Conservation (phyloP, 2,888 invertebrate genomes). For the Smittia sp. region DNA sequence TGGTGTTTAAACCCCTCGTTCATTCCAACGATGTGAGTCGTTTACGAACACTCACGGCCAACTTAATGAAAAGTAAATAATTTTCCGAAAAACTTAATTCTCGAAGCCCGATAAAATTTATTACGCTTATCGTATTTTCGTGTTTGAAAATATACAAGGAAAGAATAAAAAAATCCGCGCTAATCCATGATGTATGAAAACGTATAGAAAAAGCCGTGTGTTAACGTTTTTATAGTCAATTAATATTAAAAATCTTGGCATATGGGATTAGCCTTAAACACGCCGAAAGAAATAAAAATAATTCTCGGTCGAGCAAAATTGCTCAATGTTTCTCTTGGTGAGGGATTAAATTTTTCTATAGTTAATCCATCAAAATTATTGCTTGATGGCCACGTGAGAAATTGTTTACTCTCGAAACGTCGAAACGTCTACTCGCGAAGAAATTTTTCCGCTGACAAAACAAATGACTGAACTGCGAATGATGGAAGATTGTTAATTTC, state of each 20-base stretch:
- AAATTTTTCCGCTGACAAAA: not conserved
- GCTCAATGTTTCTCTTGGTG: slow-evolving; percentile 27
- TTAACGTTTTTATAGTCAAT: slow-evolving; percentile 42
- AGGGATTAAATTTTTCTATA: slow-evolving; percentile 32
- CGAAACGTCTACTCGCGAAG: not conserved
- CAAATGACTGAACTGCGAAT: not conserved
- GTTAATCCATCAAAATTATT: slow-evolving; percentile 38
- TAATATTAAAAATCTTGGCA: slow-evolving; percentile 42
- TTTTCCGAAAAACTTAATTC: slow-evolving; percentile 27
- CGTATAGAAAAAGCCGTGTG: slow-evolving; percentile 28
- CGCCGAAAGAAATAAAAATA: slow-evolving; percentile 32
- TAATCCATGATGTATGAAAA: slow-evolving; percentile 41
- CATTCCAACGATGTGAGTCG: not conserved
- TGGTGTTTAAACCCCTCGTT: slow-evolving; percentile 17
- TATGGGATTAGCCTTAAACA: slow-evolving; percentile 41
- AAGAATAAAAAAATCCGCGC: slow-evolving; percentile 29
- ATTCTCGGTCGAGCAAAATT: slow-evolving; percentile 31
- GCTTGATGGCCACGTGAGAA: slow-evolving; percentile 4
- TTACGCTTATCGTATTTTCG: slow-evolving; percentile 39
- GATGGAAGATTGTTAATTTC: not conserved
- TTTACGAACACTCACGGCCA: not conserved
- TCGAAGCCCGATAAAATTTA: slow-evolving; percentile 38
- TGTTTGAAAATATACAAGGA: slow-evolving; percentile 17
- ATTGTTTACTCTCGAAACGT: not conserved
- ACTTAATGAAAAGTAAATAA: not conserved